Evolutionary conservation across 2,113 vertebrate genomes (phyloP), one percentile per base, ranked within the genome.

Genomic region (cat (Felis catus)): DNA sequence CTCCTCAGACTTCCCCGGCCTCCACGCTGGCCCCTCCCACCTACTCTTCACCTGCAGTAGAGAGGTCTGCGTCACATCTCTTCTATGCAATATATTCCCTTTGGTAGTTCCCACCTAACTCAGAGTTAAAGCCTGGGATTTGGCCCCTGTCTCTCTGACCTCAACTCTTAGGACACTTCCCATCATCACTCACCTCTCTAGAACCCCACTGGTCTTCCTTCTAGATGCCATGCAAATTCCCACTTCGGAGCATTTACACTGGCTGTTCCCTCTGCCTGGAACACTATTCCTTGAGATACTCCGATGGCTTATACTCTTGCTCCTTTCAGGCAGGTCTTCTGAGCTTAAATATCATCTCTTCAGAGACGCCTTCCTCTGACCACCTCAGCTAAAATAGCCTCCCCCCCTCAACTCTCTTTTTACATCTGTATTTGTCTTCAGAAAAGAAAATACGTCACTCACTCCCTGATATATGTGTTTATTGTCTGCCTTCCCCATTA

Each of bases 341-440:
- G 55, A 5, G 51, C 18, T 74, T 63, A 92, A 78, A 83, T 91
- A 51, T 74, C 36, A 48, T 48, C 31, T 53, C 33, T 74, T 89
- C 2, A 16, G n/a, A 73, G 84, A 66, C 18, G 45, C 39, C 74
- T 76, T 91, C 36, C 25, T 96, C 13, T 73, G 66, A 82, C 31
- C 68, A 83, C 68, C 16, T 14, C 83, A 87, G 82, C 66, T 92
- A 92, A 82, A 82, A 68, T 92, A 94, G 36, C 31, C 82, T 90
- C 27, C 15, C 61, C 36, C 15, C 48, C 7, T 45, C 58, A 91
- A 86, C 31, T 84, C 31, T 70, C 33, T 94, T 74, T 94, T 86
- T 63, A 45, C 45, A 5, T 73, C 66, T 82, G 27, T 89, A 82
- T 92, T 87, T 91, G 86, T 91, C 88, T 91, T 92, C 61, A 81